Conservation (phyloP, 2,888 invertebrate species). For the Plebejus melissa region DNA sequence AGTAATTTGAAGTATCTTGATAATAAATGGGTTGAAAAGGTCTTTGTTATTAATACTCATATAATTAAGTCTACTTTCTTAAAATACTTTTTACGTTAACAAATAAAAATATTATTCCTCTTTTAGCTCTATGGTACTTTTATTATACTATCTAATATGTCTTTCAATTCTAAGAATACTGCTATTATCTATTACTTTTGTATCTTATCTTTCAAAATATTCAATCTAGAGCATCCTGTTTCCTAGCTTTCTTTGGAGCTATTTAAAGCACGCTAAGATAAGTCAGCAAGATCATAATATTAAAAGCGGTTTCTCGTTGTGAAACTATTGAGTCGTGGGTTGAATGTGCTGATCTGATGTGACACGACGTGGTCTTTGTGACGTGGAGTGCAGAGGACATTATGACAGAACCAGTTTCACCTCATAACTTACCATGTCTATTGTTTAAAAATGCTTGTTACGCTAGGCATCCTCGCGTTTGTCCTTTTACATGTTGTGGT, state of each 20-base stretch:
- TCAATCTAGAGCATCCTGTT: constrained; percentile 14
- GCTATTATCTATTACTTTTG: not conserved
- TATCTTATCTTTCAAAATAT: constrained; percentile 1
- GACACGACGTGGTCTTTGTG: constrained; percentile 23
- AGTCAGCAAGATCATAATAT: not conserved
- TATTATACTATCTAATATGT: not conserved
- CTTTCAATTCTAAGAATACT: not conserved
- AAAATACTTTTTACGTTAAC: not conserved
- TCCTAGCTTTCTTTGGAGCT: constrained; percentile 18
- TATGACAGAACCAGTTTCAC: constrained; percentile 35
- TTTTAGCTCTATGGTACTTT: not conserved
- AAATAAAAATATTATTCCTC: not conserved
- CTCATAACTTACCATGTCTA: constrained; percentile 32
- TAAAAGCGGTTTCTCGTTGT: constrained; percentile 23
- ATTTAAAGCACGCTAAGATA: constrained; percentile 7
- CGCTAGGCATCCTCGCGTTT: constrained; percentile 30
- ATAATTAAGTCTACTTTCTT: too few relatives aligned
- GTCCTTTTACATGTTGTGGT: constrained; percentile 26
- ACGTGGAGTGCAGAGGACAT: constrained; percentile 8
- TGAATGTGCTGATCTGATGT: constrained; percentile 22
- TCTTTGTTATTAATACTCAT: too few relatives aligned
- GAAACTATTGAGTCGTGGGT: constrained; percentile 24
- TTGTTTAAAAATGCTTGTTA: constrained; percentile 34
- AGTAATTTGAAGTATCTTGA: not conserved
- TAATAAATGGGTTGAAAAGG: not conserved